Evolutionary conservation across 2,888 invertebrate species (phyloP), one percentile per base, ranked within the genome.

Genomic region (Helleia helle): DNA sequence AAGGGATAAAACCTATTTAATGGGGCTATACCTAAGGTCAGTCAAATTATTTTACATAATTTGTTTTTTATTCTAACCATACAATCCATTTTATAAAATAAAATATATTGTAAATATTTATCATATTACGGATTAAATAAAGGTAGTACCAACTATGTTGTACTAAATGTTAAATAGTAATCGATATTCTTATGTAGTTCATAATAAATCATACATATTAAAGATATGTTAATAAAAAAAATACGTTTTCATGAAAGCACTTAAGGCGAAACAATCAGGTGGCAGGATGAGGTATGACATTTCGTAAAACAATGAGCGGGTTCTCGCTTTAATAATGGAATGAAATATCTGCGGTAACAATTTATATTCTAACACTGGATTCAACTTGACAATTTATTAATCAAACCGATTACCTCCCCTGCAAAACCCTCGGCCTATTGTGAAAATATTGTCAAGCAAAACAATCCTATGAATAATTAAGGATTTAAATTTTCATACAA

Each of bases 311-410:
- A 84, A 84, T 83, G 81, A 83, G 62, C 67, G 64, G 65, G 70
- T 66, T 71, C 72, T 67, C 71, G 60, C 66, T 62, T 61, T 65
- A 69, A 81, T 80, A 84, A 81, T 80, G 58, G 76, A 56, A 79
- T 81, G 83, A 83, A 81, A 81, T 83, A 84, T 84, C 68, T 76
- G 80, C 69, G 81, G 83, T 73, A 70, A 77, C 83, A 79, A 84
- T 84, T 83, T 77, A 84, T 80, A 80, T 76, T 77, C 75, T 74
- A 77, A 71, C 76, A 58, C 70, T 74, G 84, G 80, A 83, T 84
- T 74, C 81, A 77, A 80, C 73, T 83, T 84, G 84, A 83, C 84
- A 84, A 84, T 84, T 83, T 84, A 84, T 84, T 84, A 83, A 83
- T 84, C 84, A 84, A 77, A 79, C 71, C 81, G 80, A 84, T 84